A percentile compares a stretch with the other conserved stretches of the same genome.
These are phyloP conservation scores for Ectropis grisescens DNA, from an alignment of 1,140 invertebrate genomes.

Conservation along the genomic window DNA sequence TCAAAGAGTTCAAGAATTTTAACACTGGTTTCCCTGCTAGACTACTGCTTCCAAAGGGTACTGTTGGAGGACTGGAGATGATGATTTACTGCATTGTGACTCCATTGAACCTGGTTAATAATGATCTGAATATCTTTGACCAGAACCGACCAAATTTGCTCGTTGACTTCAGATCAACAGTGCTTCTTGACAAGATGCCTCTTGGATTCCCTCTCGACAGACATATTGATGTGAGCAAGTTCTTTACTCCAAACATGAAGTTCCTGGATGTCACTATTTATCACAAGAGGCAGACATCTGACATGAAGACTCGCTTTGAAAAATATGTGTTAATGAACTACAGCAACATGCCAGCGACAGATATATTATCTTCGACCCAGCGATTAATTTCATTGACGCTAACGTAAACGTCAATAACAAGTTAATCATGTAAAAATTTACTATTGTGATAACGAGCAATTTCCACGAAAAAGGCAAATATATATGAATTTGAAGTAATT, in stretches of 20 bases:
- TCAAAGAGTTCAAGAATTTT: constrained; percentile 44
- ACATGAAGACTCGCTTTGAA: constrained; percentile 49
- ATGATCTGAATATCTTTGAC: constrained; percentile 33
- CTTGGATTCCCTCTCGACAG: constrained; percentile 80
- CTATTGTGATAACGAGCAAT: too few species aligned
- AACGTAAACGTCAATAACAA: too few species aligned
- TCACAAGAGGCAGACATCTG: constrained; percentile 59
- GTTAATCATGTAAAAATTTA: too few species aligned
- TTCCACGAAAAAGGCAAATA: too few species aligned
- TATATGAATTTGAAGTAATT: too few species aligned
- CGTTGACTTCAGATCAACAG: constrained; percentile 44
- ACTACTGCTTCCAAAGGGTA: constrained; percentile 74
- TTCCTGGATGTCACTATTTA: constrained; percentile 73
- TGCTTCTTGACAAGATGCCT: constrained; percentile 69
- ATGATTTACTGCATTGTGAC: constrained; percentile 72
- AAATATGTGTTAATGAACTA: constrained; percentile 42
- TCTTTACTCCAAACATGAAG: constrained; percentile 72
- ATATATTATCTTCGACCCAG: constrained; percentile 17
- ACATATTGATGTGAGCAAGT: constrained; percentile 61
- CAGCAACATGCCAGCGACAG: too few species aligned
- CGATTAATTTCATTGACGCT: background rate
- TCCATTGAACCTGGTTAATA: constrained; percentile 50
- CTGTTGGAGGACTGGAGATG: constrained; percentile 72
- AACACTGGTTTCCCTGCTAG: constrained; percentile 74
- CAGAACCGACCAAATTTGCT: constrained; percentile 32